Conservation (phyloP, 2,797 vertebrate genomes). For the Vespertilio murinus region DNA sequence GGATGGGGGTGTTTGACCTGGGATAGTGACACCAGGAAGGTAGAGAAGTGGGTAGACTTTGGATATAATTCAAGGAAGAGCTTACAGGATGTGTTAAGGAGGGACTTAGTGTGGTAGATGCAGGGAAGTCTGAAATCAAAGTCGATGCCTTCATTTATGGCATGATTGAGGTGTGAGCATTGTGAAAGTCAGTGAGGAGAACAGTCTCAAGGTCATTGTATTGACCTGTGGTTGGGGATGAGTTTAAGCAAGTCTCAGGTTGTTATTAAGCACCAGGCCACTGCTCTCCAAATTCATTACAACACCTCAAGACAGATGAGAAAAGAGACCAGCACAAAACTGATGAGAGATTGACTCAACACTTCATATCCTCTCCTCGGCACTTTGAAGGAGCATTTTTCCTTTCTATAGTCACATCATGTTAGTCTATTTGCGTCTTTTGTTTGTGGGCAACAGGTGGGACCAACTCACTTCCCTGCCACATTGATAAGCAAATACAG, state of each 20-base stretch:
- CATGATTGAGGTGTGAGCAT: rapidly evolving
- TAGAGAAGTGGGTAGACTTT: not conserved
- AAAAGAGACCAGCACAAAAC: constrained; percentile 32
- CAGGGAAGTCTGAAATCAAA: not conserved
- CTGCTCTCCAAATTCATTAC: not conserved
- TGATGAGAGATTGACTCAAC: constrained; percentile 9
- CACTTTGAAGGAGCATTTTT: constrained; percentile 59
- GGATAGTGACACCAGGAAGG: not conserved
- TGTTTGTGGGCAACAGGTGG: not conserved
- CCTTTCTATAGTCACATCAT: constrained; percentile 24
- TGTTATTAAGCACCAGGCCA: not conserved
- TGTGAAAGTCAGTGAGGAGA: not conserved
- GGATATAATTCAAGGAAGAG: not conserved
- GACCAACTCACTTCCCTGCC: not conserved
- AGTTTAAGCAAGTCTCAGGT: not conserved
- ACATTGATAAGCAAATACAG: not conserved
- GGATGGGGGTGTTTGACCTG: not conserved
- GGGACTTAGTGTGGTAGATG: not conserved
- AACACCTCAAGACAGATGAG: not conserved
- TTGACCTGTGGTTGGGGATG: not conserved
- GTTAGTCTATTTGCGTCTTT: constrained; percentile 43
- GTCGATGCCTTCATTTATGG: not conserved
- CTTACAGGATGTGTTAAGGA: not conserved
- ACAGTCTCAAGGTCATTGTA: constrained; percentile 1
- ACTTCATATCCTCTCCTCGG: constrained; percentile 1